Base-by-base conservation (phyloP, 2,797 vertebrate genomes). In the Aselliscus stoliczkanus region DNA sequence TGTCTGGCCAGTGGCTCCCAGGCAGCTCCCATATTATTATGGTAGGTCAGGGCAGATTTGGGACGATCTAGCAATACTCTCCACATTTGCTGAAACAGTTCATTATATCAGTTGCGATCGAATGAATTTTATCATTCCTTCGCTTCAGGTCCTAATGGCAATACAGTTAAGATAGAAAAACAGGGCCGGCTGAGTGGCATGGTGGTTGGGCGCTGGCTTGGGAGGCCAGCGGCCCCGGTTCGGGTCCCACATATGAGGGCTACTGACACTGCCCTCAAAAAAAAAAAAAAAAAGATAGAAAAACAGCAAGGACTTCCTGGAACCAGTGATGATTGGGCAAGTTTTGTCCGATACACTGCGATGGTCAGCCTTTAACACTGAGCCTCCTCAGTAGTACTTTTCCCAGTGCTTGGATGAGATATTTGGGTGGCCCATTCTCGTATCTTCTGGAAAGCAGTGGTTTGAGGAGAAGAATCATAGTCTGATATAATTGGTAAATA, bases 401-500 rank as follows among this genome's bases (percentile, higher is more conserved):
- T 42, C 37, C 75, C 15, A 25, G 23, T 29, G 27, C 23, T 83
- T 58, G 27, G 6, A 44, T 13, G 56, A 90, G 42, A 93, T 80
- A 6, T 0, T 2, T 39, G 23, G 8, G 9, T 34, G 58, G 67
- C 7, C 17, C 29, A 21, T 31, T 91, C 7, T 5, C 1, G 27
- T 7, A 13, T 92, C 83, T 88, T 96, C 20, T 15, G 93, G 17
- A 91, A 82, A 95, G 13, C 2, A 75, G 8, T 64, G 17, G 17
- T 92, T 85, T 56, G 31, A 87, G 72, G 0, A 72, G 2, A 1
- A 95, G 17, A 25, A 25, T 67, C 20, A 12, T 76, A 67, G 15
- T 79, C 88, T 90, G 0, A 1, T 2, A 50, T n/a, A 21, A 77
- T 9, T 80, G 27, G 2, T 42, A 37, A 79, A 91, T 86, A 58